phyloP scores from a whole-genome alignment of 1,140 invertebrate species.

The Ceratoteleas bidentatus region DNA sequence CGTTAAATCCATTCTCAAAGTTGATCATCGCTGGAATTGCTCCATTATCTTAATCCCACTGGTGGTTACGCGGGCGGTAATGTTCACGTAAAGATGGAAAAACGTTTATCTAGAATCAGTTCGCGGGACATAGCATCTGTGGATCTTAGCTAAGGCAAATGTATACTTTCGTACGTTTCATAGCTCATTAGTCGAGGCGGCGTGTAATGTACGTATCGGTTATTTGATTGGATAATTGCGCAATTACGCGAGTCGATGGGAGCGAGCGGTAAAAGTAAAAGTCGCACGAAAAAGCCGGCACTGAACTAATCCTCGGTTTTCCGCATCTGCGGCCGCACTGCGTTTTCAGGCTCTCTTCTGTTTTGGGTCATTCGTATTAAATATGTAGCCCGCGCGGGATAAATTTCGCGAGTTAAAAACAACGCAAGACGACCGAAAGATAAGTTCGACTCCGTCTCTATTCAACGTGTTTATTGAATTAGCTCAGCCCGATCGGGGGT shows the following conservation, averaged over 20 bases:
- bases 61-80: neutral
- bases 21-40: neutral
- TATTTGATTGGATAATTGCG: constrained; percentile 37
- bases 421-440: neutral
- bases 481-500: neutral
- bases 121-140: constrained; percentile 14
- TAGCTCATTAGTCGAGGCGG: constrained; percentile 15
- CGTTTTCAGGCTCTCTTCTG: neutral
- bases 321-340: neutral
- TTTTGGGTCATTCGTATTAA: neutral
- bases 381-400: neutral
- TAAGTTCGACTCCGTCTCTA: neutral
- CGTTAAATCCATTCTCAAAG: neutral
- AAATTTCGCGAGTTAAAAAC: neutral
- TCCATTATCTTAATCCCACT: constrained; percentile 4
- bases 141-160: constrained; percentile 33
- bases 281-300: constrained; percentile 10
- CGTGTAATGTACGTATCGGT: constrained; percentile 18
- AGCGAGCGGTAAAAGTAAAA: constrained; percentile 25
- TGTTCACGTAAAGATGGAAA: constrained; percentile 1
- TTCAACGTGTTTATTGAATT: constrained; percentile 12
- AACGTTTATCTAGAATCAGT: constrained; percentile 28
- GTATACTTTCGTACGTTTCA: constrained; percentile 22
- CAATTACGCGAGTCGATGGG: constrained; percentile 15
- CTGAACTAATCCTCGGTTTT: constrained; percentile 18